Evolutionary conservation across 2,797 vertebrate species (phyloP).

Genomic region (Cynodonichthys magdalenae): DNA sequence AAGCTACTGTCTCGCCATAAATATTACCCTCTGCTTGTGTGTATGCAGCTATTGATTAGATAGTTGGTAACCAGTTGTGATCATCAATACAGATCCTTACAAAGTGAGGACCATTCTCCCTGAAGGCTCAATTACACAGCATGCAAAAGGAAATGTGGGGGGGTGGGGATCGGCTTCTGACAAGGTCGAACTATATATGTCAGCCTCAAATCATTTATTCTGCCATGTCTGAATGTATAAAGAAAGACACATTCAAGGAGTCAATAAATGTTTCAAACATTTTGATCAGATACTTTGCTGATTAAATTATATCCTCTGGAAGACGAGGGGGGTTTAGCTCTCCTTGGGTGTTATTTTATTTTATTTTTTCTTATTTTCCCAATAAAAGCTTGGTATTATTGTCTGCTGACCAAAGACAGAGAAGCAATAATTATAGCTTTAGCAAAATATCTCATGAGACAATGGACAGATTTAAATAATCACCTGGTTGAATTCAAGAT

Average conservation of each 20-base stretch:
- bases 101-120: conserved; percentile 59
- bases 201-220: conserved; percentile 54
- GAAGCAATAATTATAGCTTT: too few relatives aligned
- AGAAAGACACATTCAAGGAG: conserved; percentile 40
- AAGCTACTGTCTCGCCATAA: conserved; percentile 44
- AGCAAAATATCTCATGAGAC: too few relatives aligned
- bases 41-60: conserved; percentile 62
- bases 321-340: conserved; percentile 14
- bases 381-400: conserved; percentile 11
- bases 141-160: conserved; percentile 38
- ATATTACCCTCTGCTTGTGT: conserved; percentile 43
- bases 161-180: conserved; percentile 48
- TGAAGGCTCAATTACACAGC: conserved; percentile 73
- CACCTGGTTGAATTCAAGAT: too few relatives aligned
- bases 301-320: conserved; percentile 56
- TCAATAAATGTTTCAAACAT: conserved; percentile 68
- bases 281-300: conserved; percentile 53
- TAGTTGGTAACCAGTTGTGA: conserved; percentile 62
- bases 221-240: conserved; percentile 47
- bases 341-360: conserved; percentile 36
- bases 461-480: too few relatives aligned
- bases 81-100: conserved; percentile 68
- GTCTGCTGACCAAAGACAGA: too few relatives aligned
- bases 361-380: conserved; percentile 20
- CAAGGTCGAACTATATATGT: conserved; percentile 73